Base-by-base conservation (phyloP, 2,113 vertebrate species). In the Tautogolabrus adspersus region DNA sequence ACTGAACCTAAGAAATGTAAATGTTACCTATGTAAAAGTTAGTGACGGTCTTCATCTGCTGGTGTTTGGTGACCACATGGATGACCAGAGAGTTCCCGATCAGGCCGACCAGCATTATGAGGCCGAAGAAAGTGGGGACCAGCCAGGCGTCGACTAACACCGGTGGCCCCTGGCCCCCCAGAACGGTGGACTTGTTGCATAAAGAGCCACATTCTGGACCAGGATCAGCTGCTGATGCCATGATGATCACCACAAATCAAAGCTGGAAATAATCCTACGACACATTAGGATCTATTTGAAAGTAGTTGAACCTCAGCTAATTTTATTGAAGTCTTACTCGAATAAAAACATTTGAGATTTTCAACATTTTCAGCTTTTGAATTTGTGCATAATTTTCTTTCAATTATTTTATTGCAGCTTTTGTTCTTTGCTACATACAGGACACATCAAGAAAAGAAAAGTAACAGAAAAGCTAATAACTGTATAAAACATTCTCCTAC, bases 1-100 rank as follows among this genome's bases (percentile, higher is more conserved):
- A 49, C 15, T 34, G 7, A 49, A 49, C 47, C 44, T 16, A 15
- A 6, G 3, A 18, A 19, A 46, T 49, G 15, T 49, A 8, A 49
- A 8, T 8, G 18, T 80, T 84, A 94, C 94, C 91, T 61, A 94
- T 94, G 64, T 92, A 94, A 63, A 94, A 83, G 66, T 94, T 94
- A 16, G 92, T 94, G 72, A 92, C 86, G 0, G 92, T 94, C 87
- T 91, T 92, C 93, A 94, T 93, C 90, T 93, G 93, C 72, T 88
- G 91, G 66, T 93, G 90, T 37, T 90, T 93, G 47, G 92, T 89
- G 52, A 94, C 86, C 47, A 94, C 94, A n/a, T 91, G 89, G 64
- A 94, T 93, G 62, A 94, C 94, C 44, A 94, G 79, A 0, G 89
- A 87, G 84, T 94, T 94, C 8, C 94, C 93, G 0, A 92, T 65